Conservation (phyloP, 2,113 vertebrate species). For the Tringa solitaria region DNA sequence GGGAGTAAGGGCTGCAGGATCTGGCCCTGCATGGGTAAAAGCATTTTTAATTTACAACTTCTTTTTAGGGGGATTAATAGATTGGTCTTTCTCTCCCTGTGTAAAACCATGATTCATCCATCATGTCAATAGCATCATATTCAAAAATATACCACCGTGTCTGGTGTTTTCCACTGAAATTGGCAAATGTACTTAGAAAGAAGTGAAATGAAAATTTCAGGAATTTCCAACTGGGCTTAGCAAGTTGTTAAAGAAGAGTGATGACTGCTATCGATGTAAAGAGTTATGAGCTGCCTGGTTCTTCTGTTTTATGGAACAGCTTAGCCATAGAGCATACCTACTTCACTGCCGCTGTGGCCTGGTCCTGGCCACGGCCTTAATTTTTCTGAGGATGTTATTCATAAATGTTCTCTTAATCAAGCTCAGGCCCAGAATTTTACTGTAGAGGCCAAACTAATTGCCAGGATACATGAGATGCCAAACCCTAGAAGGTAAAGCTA, state of each 20-base stretch:
- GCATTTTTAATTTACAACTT: neutral
- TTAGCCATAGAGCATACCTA: conserved; percentile 7
- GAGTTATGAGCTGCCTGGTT: conserved; percentile 55
- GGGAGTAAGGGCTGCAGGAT: neutral
- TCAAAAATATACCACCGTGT: neutral
- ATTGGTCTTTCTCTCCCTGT: neutral
- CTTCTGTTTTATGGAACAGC: conserved; percentile 38
- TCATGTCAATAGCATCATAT: neutral
- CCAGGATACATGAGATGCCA: conserved; percentile 67
- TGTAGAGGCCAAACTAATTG: conserved; percentile 73
- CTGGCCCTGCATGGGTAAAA: neutral
- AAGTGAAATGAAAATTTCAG: conserved; percentile 49
- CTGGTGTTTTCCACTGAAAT: neutral
- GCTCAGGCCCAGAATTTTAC: conserved; percentile 72
- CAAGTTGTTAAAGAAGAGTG: conserved; percentile 17
- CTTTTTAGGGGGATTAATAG: neutral
- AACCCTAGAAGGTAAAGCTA: conserved; percentile 78
- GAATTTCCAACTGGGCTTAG: conserved; percentile 16
- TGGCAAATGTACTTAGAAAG: neutral
- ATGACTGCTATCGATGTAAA: conserved; percentile 35
- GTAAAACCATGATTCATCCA: neutral
- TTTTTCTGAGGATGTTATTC: conserved; percentile 84
- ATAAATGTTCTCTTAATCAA: conserved; percentile 85
- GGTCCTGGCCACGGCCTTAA: conserved; percentile 37
- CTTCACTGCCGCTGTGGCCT: neutral